Evolutionary conservation across 2,888 invertebrate genomes (phyloP).

Genomic region (Dorcus hopei): DNA sequence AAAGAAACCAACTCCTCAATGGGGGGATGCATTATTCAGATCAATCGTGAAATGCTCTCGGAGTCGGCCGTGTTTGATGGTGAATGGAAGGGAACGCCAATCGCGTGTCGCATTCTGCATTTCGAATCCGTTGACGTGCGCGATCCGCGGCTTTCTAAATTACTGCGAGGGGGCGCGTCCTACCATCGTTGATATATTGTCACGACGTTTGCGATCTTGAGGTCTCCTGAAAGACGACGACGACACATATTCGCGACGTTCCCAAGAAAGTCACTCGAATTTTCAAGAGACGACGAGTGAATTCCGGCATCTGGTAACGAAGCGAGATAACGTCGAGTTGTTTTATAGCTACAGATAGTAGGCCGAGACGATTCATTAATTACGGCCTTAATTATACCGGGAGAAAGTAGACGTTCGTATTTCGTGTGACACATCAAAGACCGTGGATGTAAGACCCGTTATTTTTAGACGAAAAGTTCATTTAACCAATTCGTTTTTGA

Average conservation of each 20-base stretch:
- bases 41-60: constrained; percentile 18
- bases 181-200: constrained; percentile 1
- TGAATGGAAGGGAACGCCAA: constrained; percentile 26
- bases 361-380: constrained; percentile 43
- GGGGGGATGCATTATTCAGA: constrained; percentile 23
- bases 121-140: constrained; percentile 19
- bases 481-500: no score
- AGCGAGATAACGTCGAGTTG: constrained; percentile 42
- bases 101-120: constrained; percentile 22
- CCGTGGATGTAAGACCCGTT: neutral
- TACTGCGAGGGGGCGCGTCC: constrained; percentile 14
- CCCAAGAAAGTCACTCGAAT: constrained; percentile 5
- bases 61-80: constrained; percentile 22
- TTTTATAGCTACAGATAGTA: constrained; percentile 40
- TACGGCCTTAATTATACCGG: constrained; percentile 39
- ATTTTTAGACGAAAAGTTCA: neutral
- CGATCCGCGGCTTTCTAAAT: constrained; percentile 15
- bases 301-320: constrained; percentile 30
- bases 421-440: neutral
- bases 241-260: neutral
- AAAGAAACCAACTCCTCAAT: constrained; percentile 1
- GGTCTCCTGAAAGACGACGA: neutral
- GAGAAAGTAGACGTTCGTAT: constrained; percentile 28
- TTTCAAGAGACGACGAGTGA: constrained; percentile 23
- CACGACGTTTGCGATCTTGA: neutral